Evolutionary conservation across 2,797 vertebrate species (phyloP).

Genomic region (Siniperca scherzeri): DNA sequence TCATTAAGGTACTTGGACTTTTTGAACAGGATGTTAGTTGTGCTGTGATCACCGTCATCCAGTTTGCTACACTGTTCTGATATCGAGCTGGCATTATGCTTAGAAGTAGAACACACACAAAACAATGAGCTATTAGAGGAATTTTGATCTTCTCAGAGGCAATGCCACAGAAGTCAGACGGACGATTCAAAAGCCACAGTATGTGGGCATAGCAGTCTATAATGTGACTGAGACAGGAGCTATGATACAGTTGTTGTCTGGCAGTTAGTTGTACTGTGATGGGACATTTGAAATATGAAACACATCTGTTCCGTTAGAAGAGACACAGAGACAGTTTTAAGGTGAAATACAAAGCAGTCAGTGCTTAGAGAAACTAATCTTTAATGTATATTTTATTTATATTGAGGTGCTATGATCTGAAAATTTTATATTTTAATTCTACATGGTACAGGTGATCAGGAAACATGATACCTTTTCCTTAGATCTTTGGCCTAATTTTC

Average conservation of each 20-base stretch:
- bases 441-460: slow-evolving; percentile 8
- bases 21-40: slow-evolving; percentile 1
- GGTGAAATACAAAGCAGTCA: not conserved
- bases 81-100: slow-evolving; percentile 59
- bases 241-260: slow-evolving; percentile 35
- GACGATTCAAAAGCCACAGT: slow-evolving; percentile 52
- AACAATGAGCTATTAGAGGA: slow-evolving; percentile 64
- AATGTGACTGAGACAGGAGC: slow-evolving; percentile 29
- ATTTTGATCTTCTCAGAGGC: slow-evolving; percentile 68
- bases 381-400: slow-evolving; percentile 2
- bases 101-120: slow-evolving; percentile 51
- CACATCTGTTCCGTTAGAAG: not conserved
- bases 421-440: not conserved
- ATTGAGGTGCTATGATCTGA: not conserved
- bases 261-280: slow-evolving; percentile 11
- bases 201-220: slow-evolving; percentile 47
- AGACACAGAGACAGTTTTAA: not conserved
- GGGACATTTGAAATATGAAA: slow-evolving; percentile 31
- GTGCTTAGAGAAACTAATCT: not conserved
- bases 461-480: slow-evolving; percentile 6
- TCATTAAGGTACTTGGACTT: not conserved
- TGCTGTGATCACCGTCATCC: slow-evolving; percentile 42
- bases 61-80: slow-evolving; percentile 43
- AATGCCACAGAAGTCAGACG: slow-evolving; percentile 51
- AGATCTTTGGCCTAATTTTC: slow-evolving; percentile 36